Percentiles rank a stretch among this genome's conserved stretches.
These are phyloP conservation scores for Sibirionetta formosa DNA, from an alignment of 2,797 vertebrate species.

Conservation along the genomic window DNA sequence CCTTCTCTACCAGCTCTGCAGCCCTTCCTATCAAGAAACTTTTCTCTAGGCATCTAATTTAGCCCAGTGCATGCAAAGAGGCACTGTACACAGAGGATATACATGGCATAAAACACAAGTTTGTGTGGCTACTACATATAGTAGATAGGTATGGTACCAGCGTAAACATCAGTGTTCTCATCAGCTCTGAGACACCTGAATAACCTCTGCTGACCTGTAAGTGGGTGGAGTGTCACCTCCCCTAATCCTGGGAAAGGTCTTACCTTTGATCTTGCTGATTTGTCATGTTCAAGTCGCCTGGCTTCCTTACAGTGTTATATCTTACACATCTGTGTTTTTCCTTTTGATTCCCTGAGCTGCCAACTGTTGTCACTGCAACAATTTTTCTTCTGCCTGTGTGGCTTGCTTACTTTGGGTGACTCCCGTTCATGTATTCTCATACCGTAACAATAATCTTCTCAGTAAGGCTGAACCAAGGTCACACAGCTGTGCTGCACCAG, in stretches of 20 bases:
- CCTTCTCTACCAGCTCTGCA: background rate
- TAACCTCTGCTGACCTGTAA: background rate
- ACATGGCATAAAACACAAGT: background rate
- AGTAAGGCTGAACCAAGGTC: background rate
- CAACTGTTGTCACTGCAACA: background rate
- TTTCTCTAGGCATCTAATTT: background rate
- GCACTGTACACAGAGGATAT: rapidly evolving
- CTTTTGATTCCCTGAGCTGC: background rate
- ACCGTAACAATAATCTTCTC: background rate
- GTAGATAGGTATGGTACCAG: background rate
- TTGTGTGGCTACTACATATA: rapidly evolving
- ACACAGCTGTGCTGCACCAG: background rate
- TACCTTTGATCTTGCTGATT: background rate
- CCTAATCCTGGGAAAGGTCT: background rate
- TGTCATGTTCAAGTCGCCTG: rapidly evolving
- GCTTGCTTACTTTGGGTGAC: background rate
- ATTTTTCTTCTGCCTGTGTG: constrained; percentile 23
- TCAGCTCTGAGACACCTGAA: background rate
- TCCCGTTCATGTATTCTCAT: background rate
- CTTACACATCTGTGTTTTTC: background rate
- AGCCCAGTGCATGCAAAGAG: background rate
- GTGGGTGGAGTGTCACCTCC: background rate
- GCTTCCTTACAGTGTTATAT: background rate
- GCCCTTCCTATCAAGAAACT: rapidly evolving
- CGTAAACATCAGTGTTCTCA: background rate